Percentiles rank a stretch among this genome's conserved stretches.
These are phyloP conservation scores for Hanleya hanleyi DNA, from an alignment of 2,888 invertebrate genomes.

Conservation along the genomic window DNA sequence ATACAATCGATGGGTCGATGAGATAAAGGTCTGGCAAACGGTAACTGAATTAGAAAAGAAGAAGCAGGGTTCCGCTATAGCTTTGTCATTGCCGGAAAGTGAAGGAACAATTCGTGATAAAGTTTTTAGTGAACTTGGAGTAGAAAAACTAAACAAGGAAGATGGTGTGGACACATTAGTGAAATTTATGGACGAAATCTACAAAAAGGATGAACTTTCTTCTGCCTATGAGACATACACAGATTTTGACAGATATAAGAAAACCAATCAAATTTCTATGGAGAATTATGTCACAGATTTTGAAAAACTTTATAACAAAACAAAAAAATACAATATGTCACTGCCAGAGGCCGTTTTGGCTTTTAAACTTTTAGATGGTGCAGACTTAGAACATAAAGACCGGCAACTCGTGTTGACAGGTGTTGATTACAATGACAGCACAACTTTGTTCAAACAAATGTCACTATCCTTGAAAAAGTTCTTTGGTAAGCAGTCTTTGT, in stretches of 20 bases:
- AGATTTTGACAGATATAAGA: slow-evolving; percentile 29
- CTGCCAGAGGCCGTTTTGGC: slow-evolving; percentile 26
- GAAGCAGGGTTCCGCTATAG: too few relatives aligned
- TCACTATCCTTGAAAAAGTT: slow-evolving; percentile 3
- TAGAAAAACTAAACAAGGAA: slow-evolving; percentile 23
- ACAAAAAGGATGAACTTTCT: slow-evolving; percentile 29
- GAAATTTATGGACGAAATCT: slow-evolving; percentile 28
- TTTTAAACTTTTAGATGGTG: slow-evolving; percentile 20
- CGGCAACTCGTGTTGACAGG: slow-evolving; percentile 10
- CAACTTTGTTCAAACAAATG: background rate
- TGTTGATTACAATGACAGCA: slow-evolving; percentile 3
- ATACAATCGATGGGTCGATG: too few relatives aligned
- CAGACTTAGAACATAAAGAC: slow-evolving; percentile 11
- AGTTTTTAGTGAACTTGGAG: too few relatives aligned
- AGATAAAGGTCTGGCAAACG: too few relatives aligned
- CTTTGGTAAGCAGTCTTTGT: background rate
- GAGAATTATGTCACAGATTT: slow-evolving; percentile 33
- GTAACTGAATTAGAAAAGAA: too few relatives aligned
- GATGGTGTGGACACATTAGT: slow-evolving; percentile 22
- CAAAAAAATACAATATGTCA: slow-evolving; percentile 28
- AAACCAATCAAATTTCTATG: slow-evolving; percentile 11
- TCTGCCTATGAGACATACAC: slow-evolving; percentile 33
- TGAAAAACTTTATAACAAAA: slow-evolving; percentile 18
- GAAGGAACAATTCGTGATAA: too few relatives aligned
- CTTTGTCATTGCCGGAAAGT: too few relatives aligned